Percentiles rank a stretch among this genome's conserved stretches.
Conservation (phyloP, 2,113 vertebrate species). For the Pyxicephalus adspersus region DNA sequence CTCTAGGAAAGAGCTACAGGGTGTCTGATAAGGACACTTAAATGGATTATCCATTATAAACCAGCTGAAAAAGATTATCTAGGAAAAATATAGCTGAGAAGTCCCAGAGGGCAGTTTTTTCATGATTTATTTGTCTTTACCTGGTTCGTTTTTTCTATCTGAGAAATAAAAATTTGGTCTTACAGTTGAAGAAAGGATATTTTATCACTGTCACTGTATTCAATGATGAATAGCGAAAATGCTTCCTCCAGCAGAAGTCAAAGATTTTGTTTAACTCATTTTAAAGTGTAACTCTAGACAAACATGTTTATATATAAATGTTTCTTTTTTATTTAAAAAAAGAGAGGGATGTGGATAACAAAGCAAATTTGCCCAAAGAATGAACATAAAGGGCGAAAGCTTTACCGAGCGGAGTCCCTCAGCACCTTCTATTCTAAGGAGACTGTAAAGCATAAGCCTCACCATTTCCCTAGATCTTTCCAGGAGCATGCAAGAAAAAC, state of each 20-base stretch:
- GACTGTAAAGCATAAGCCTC: too few species aligned
- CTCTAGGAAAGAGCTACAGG: constrained; percentile 58
- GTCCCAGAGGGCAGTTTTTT: constrained; percentile 58
- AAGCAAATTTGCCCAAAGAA: too few species aligned
- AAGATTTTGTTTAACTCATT: background rate
- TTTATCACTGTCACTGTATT: background rate
- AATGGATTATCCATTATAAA: constrained; percentile 66
- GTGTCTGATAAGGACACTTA: constrained; percentile 66
- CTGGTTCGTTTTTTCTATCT: background rate
- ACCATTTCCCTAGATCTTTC: too few species aligned
- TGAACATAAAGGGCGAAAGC: too few species aligned
- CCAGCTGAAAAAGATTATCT: constrained; percentile 64
- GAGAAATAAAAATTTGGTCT: constrained; percentile 1
- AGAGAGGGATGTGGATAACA: too few species aligned
- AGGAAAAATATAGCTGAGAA: constrained; percentile 63
- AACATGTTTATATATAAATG: too few species aligned
- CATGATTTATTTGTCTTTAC: constrained; percentile 60
- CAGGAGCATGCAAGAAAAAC: too few species aligned
- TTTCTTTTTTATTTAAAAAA: too few species aligned
- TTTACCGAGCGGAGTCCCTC: too few species aligned
- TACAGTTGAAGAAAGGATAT: background rate
- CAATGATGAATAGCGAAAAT: background rate
- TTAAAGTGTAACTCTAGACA: background rate
- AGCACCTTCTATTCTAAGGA: too few species aligned
- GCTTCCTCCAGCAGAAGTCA: background rate